Evolutionary conservation across 2,113 vertebrate species (phyloP).

Genomic region (Tretioscincus oriximinensis): DNA sequence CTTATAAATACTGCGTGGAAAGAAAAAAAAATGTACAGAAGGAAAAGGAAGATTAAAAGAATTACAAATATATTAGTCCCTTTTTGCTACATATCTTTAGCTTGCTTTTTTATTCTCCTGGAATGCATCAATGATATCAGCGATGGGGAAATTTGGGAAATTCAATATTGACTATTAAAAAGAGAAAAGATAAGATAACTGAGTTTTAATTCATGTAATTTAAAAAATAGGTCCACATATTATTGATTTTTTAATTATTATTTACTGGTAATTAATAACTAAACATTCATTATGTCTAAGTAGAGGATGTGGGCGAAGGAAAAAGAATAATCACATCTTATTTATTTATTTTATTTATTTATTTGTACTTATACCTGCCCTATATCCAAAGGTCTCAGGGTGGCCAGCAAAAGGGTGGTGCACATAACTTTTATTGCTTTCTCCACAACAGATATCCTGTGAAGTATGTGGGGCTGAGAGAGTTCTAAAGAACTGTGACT

Average conservation of each 20-base stretch:
- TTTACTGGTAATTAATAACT: not conserved
- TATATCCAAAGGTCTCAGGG: no score
- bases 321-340: no score
- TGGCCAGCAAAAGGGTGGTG: no score
- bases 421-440: no score
- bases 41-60: not conserved
- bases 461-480: no score
- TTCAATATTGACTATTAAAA: not conserved
- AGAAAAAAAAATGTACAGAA: not conserved
- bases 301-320: no score
- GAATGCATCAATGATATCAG: no score
- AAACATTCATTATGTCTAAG: not conserved
- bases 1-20: not conserved
- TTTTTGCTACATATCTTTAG: not conserved
- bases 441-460: no score
- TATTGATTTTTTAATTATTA: not conserved
- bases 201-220: not conserved
- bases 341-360: no score
- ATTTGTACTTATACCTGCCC: no score
- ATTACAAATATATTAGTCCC: no score
- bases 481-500: no score
- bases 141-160: not conserved
- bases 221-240: not conserved
- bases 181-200: not conserved
- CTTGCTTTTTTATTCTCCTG: not conserved